These are phyloP conservation scores for Sphaerodactylus townsendi DNA, from an alignment of 2,113 vertebrate genomes.

Conservation along the genomic window DNA sequence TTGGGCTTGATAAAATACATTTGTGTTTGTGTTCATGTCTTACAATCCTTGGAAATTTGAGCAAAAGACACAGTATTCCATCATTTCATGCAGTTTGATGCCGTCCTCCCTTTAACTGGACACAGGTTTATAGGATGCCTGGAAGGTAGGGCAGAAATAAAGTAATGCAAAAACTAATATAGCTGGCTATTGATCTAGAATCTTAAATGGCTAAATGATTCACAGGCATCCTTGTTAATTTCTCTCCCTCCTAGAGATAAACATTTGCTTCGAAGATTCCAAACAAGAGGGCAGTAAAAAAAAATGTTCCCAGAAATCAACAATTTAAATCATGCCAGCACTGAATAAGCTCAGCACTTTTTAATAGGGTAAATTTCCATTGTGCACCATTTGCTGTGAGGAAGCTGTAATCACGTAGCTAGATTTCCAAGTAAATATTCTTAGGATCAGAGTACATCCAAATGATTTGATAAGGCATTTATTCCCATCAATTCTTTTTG, in stretches of 20 bases:
- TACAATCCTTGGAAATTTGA: not conserved
- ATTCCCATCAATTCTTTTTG: too few species aligned
- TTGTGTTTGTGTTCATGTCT: not conserved
- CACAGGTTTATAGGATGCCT: not conserved
- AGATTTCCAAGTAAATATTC: not conserved
- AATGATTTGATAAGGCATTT: not conserved
- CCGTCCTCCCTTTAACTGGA: not conserved
- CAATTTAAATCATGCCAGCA: conserved; percentile 1
- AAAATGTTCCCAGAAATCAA: not conserved
- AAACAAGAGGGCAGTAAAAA: not conserved
- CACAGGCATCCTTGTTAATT: not conserved
- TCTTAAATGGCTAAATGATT: conserved; percentile 12
- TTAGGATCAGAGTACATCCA: not conserved
- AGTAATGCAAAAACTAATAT: not conserved
- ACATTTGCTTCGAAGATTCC: not conserved
- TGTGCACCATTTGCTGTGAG: not conserved
- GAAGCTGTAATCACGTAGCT: not conserved
- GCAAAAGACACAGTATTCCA: too few species aligned
- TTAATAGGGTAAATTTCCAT: not conserved
- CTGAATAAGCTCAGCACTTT: not conserved
- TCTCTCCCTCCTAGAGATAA: not conserved
- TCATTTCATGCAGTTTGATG: not conserved
- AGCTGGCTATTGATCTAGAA: not conserved
- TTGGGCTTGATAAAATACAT: not conserved
- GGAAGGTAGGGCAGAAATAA: not conserved